Percentiles rank a stretch among this genome's conserved stretches.
Conservation (phyloP, 2,113 vertebrate genomes). For the Stegastes partitus region DNA sequence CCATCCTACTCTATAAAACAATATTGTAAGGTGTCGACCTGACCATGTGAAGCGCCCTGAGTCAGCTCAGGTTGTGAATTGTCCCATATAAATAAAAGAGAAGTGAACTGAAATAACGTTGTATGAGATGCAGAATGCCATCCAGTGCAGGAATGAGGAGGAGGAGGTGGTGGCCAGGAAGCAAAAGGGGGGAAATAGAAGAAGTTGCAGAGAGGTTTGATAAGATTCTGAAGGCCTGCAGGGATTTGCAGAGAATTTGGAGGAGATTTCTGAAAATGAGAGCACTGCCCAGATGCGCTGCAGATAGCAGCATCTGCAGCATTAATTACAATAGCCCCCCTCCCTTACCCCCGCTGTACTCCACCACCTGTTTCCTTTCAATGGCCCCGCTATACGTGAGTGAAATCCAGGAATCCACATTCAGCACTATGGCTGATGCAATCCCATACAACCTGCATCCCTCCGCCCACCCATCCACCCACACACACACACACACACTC, state of each 20-base stretch:
- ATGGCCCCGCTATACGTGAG: constrained; percentile 73
- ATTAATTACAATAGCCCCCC: constrained; percentile 83
- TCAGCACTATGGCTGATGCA: constrained; percentile 78
- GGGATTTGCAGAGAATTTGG: constrained; percentile 83
- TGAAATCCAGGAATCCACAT: constrained; percentile 76
- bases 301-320: constrained; percentile 81
- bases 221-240: constrained; percentile 61
- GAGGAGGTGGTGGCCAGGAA: constrained; percentile 50
- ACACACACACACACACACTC: constrained; percentile 5
- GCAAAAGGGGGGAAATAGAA: constrained; percentile 30
- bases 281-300: constrained; percentile 79
- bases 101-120: not conserved
- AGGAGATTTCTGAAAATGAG: constrained; percentile 82
- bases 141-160: not conserved
- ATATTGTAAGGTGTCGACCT: too few species aligned
- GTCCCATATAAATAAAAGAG: too few species aligned
- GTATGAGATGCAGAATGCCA: not conserved
- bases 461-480: constrained; percentile 8
- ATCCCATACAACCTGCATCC: constrained; percentile 71
- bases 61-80: too few species aligned
- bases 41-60: too few species aligned
- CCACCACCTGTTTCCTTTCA: constrained; percentile 81
- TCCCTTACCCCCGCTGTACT: constrained; percentile 43
- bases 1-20: too few species aligned
- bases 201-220: constrained; percentile 68